These are phyloP conservation scores for Bimastos eiseni DNA, from an alignment of 2,888 invertebrate genomes.

Conservation along the genomic window DNA sequence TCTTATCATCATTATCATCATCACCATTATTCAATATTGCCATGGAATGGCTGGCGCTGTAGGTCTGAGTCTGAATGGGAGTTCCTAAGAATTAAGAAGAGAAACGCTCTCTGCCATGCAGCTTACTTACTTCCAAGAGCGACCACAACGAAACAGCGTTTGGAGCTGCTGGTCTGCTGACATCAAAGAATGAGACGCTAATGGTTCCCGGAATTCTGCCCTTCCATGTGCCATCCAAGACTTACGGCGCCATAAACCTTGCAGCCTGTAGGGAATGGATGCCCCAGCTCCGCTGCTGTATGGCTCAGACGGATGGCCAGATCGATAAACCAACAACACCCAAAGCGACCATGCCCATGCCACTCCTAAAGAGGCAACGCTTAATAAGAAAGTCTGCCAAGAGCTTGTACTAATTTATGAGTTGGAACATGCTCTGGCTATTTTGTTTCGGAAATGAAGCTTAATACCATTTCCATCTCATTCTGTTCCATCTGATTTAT, in stretches of 20 bases:
- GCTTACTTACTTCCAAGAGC: background rate
- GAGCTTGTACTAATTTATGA: background rate
- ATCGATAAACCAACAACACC: background rate
- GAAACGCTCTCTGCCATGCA: too few species aligned
- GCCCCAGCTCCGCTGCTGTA: background rate
- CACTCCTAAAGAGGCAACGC: background rate
- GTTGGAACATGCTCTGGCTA: too few species aligned
- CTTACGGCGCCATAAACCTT: background rate
- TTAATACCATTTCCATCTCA: too few species aligned
- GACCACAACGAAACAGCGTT: background rate
- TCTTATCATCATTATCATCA: background rate
- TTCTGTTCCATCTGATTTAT: too few species aligned
- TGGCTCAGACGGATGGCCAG: background rate
- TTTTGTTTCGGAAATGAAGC: too few species aligned
- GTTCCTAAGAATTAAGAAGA: background rate
- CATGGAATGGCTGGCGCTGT: background rate
- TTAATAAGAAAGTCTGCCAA: background rate
- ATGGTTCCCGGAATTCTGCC: background rate
- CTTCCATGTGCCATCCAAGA: background rate
- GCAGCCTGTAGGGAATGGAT: background rate
- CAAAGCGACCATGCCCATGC: background rate
- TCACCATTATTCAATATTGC: background rate
- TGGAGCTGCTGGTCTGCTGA: background rate
- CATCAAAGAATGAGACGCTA: background rate
- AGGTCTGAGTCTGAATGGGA: background rate